These are phyloP conservation scores for Hydractinia echinata DNA, from an alignment of 30 jellyfish, hydroid and myxozoan species.

Conservation along the genomic window DNA sequence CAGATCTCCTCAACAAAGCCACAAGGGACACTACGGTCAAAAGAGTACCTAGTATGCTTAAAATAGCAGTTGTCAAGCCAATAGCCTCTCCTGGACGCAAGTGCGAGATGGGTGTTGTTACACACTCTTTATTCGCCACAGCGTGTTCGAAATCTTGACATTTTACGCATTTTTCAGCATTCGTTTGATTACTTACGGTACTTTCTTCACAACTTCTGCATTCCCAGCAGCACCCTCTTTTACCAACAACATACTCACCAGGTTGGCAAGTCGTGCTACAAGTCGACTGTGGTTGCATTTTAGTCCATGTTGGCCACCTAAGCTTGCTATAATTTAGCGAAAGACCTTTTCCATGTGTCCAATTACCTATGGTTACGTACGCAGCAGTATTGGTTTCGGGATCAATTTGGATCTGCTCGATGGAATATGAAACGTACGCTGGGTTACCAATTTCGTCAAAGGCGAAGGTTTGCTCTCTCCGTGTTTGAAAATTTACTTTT, in stretches of 20 bases:
- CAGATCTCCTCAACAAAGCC: slow-evolving; percentile 33
- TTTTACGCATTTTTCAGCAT: slow-evolving; percentile 41
- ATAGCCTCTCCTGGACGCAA: slow-evolving; percentile 34
- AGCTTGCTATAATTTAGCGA: slow-evolving; percentile 29
- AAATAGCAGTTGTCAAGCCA: slow-evolving; percentile 44
- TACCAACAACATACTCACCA: slow-evolving; percentile 69
- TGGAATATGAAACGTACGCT: slow-evolving; percentile 43
- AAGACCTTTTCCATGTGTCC: slow-evolving; percentile 34
- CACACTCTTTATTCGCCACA: slow-evolving; percentile 41
- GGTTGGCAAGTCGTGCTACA: slow-evolving; percentile 78
- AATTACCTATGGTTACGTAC: slow-evolving; percentile 49
- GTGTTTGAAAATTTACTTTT: slow-evolving; percentile 48
- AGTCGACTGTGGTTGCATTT: slow-evolving; percentile 45
- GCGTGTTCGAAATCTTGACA: slow-evolving; percentile 72
- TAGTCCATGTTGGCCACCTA: slow-evolving; percentile 49
- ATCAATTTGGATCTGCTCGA: slow-evolving; percentile 54
- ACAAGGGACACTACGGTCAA: slow-evolving; percentile 6
- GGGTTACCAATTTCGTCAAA: slow-evolving; percentile 70
- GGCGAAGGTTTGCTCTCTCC: slow-evolving; percentile 35
- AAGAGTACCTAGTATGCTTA: slow-evolving; percentile 44
- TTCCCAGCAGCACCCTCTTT: slow-evolving; percentile 78
- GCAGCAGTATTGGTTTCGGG: slow-evolving; percentile 22
- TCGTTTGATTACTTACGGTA: slow-evolving; percentile 49
- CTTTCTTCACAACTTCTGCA: slow-evolving; percentile 58
- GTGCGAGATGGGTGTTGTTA: slow-evolving; percentile 49